These are phyloP conservation scores for Zaprionus lineosus DNA, from an alignment of 2,888 invertebrate species.

Conservation along the genomic window DNA sequence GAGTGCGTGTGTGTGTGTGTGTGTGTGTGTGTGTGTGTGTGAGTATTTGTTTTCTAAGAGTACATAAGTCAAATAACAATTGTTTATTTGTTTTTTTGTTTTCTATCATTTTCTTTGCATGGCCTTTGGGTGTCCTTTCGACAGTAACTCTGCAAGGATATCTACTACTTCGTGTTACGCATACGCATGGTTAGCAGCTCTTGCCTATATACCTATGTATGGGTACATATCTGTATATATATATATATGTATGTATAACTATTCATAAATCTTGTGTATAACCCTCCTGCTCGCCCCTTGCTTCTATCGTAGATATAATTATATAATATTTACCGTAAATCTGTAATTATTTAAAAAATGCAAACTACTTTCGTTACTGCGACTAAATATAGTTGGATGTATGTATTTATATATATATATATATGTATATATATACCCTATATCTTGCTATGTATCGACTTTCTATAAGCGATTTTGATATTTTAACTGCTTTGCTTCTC, in stretches of 20 bases:
- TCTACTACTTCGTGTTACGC: slow-evolving; percentile 8
- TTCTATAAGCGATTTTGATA: too few species aligned
- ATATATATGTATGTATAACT: slow-evolving; percentile 41
- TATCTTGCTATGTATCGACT: too few species aligned
- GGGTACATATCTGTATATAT: slow-evolving; percentile 1
- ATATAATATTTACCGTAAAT: slow-evolving; percentile 49
- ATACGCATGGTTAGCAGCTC: slow-evolving; percentile 42
- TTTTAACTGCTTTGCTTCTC: too few species aligned
- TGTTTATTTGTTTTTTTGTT: slow-evolving; percentile 16
- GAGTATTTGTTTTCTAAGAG: not conserved
- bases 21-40: too few species aligned
- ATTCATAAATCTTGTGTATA: slow-evolving; percentile 55
- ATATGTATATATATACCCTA: too few species aligned
- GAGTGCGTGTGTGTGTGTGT: too few species aligned
- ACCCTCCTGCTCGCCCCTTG: slow-evolving; percentile 23
- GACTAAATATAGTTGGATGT: slow-evolving; percentile 33
- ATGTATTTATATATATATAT: slow-evolving; percentile 20
- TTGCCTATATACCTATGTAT: slow-evolving; percentile 28
- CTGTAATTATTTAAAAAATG: slow-evolving; percentile 53
- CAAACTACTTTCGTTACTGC: slow-evolving; percentile 45
- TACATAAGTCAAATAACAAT: too few species aligned
- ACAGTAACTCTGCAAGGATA: too few species aligned
- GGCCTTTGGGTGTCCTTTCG: too few species aligned
- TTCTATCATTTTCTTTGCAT: slow-evolving; percentile 10
- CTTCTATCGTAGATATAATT: slow-evolving; percentile 14